Evolutionary conservation across 2,797 vertebrate genomes (phyloP), one percentile per base, ranked within the genome.

Genomic region (Trematomus bernacchii): DNA sequence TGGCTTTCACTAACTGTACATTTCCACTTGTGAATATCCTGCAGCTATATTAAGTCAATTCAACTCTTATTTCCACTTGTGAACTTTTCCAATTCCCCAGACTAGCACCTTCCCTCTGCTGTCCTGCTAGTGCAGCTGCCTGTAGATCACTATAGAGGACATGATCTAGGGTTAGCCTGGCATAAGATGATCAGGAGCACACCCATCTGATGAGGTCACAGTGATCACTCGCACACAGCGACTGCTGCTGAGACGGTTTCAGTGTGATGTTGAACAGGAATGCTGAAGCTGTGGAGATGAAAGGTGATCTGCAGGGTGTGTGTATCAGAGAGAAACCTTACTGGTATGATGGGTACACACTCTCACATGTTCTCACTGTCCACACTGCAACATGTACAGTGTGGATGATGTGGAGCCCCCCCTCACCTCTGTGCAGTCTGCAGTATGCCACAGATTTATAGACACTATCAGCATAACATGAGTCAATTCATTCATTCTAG

Each of bases 281-380:
- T 71, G 12, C 50, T 53, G 63, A n/a, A 69, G 79, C 83, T 84
- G 77, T 89, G 73, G 78, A 81, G 21, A 73, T 46, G 1, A 55
- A 66, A 71, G 33, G 63, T 66, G 70, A 84, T 79, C 86, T 87
- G 85, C 83, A 79, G 83, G 42, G 54, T 75, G 13, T 66, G 33
- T 64, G 70, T 88, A 58, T 76, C 61, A 76, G 80, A 89, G 85
- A 85, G 73, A 88, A 93, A 92, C 91, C 90, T 92, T 91, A 92
- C 92, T 92, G 92, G 91, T 94, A 88, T 91, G 85, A 91, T 82
- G 67, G 87, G 33, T 83, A 79, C 73, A 16, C 67, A 79, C 74
- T 81, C 67, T 73, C 47, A 82, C 57, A 73, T 44, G 50, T 52
- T 85, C 77, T 59, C 61, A 73, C 70, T 76, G 71, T 5, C 27